A percentile compares a stretch with the other conserved stretches of the same genome.
These are phyloP conservation scores for Nesospiza acunhae DNA, from an alignment of 2,113 vertebrate genomes.

Conservation along the genomic window DNA sequence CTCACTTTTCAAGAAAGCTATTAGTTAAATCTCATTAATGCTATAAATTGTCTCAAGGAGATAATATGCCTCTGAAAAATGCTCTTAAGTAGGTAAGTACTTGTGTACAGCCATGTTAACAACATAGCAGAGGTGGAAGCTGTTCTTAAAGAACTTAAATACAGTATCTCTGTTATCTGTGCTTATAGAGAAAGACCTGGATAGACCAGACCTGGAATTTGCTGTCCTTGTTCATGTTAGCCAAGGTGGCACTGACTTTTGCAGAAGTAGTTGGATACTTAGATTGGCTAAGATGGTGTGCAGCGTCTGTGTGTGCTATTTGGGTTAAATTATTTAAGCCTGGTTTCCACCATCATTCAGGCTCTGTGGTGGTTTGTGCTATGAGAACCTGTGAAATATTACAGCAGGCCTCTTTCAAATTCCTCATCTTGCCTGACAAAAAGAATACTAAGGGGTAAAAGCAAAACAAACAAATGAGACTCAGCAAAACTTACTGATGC, in stretches of 20 bases:
- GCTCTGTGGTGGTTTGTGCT: not conserved
- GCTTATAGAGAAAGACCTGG: not conserved
- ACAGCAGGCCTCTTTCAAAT: not conserved
- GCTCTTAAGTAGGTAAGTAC: not conserved
- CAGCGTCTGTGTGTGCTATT: not conserved
- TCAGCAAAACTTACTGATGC: not conserved
- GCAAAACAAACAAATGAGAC: not conserved
- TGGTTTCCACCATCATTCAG: not conserved
- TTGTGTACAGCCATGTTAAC: not conserved
- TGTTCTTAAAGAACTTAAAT: conserved; percentile 22
- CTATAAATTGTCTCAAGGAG: not conserved
- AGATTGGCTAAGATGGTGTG: not conserved
- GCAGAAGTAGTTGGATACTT: not conserved
- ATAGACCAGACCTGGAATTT: conserved; percentile 1
- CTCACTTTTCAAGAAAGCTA: not conserved
- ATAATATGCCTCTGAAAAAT: not conserved
- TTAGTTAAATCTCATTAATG: not conserved
- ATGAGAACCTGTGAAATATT: not conserved
- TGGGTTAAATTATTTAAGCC: not conserved
- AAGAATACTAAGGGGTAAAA: not conserved
- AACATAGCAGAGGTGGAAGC: not conserved
- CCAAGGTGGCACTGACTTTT: not conserved
- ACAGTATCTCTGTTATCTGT: not conserved
- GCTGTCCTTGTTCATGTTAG: not conserved
- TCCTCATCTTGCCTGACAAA: not conserved